Evolutionary conservation across 2,113 vertebrate species (phyloP), one percentile per base, ranked within the genome.

Genomic region (Mionectes macconnelli): DNA sequence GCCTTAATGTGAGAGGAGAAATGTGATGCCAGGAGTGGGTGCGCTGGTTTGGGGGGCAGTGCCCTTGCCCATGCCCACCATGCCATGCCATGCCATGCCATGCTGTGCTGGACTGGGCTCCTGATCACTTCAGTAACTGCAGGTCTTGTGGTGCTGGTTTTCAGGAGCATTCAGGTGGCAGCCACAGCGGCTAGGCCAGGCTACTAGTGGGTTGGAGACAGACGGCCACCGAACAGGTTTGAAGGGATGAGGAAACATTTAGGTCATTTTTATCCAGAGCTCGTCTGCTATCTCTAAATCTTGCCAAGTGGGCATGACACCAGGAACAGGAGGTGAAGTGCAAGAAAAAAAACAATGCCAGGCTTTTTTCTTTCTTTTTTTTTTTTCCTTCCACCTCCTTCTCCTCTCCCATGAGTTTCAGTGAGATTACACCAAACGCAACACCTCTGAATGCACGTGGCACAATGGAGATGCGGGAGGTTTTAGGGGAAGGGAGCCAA

Each of bases 201-300:
- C 56, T 88, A 74, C 90, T 68, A 67, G 64, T 78, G 80, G 56
- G 70, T 40, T 81, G 64, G 68, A 93, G 80, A 84, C 68, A 95
- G 79, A 93, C 93, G 93, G 93, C 93, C 92, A 95, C 92, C 30
- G 0, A 94, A 89, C 94, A 95, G 93, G 92, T 96, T 96, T 93
- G 93, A 90, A 97, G 69, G 90, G 94, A 96, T 96, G 96, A 96
- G 90, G 90, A 96, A 95, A 93, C 96, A 97, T 96, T 94, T 94
- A 96, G 96, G 94, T 95, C 88, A 92, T 94, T 96, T 96, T 95
- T 94, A 96, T 95, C 93, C 90, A 78, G 86, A 97, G 69, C 80
- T 69, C 27, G 85, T 92, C 93, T 96, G 96, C 83, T 96, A 95
- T 96, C 96, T 92, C 72, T 75, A 42, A 70, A 92, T 96, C 93